These are phyloP conservation scores for Ochropleura plecta DNA, from an alignment of 2,888 invertebrate species.

Conservation along the genomic window DNA sequence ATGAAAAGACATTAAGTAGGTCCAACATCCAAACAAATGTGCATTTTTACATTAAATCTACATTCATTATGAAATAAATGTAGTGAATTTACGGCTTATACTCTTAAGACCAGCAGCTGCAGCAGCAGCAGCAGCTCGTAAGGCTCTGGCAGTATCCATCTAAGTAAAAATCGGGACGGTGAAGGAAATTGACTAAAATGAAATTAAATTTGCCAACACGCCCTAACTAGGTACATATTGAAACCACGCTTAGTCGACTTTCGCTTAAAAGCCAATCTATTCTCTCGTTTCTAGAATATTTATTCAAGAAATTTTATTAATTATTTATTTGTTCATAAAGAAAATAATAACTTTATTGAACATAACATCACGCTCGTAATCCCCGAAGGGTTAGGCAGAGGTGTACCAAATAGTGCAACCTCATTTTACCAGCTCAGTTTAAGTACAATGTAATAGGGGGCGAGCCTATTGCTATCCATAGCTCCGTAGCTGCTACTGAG, in stretches of 20 bases:
- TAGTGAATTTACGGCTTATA: neutral
- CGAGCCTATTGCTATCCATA: too few relatives aligned
- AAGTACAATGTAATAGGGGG: too few relatives aligned
- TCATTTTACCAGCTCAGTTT: too few relatives aligned
- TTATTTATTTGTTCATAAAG: neutral
- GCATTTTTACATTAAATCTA: neutral
- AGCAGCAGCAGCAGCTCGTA: neutral
- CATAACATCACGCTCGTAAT: too few relatives aligned
- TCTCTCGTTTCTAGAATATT: neutral
- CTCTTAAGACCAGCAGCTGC: neutral
- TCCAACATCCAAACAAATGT: neutral
- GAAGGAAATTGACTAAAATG: slow-evolving; percentile 16
- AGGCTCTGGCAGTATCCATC: neutral
- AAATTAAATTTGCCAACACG: slow-evolving; percentile 29
- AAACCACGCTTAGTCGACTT: neutral
- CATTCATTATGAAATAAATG: neutral
- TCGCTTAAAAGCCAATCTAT: neutral
- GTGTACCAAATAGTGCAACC: too few relatives aligned
- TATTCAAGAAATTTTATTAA: neutral
- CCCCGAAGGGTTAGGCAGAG: too few relatives aligned
- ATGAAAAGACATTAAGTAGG: neutral
- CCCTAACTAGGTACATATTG: neutral
- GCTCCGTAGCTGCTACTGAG: too few relatives aligned
- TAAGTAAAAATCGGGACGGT: slow-evolving; percentile 6
- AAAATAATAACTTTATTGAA: neutral